Base-by-base conservation (phyloP, 2,113 vertebrate species). In the Chloroceryle aenea region DNA sequence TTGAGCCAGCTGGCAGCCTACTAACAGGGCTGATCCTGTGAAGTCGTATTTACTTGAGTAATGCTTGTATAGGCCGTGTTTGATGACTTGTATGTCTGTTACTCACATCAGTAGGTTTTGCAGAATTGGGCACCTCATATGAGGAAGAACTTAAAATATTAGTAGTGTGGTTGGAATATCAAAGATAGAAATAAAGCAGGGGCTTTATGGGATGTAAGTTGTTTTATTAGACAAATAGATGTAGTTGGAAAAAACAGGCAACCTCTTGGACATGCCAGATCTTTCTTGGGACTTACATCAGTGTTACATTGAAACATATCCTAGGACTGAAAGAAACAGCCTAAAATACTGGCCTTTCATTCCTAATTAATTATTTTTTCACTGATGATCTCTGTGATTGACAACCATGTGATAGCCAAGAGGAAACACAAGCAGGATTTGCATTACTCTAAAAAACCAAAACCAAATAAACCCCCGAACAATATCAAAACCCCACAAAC, bases 331-430 rank as follows among this genome's bases (percentile, higher is more conserved):
- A 27, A 67, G 47, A 59, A 94, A 71, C 45, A 63, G 30, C n/a
- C 13, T 55, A 50, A 61, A 73, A 55, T 89, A 80, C 18, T 79
- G 18, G 67, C 38, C 73, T 95, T 97, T 93, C 82, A 42, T 87
- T 96, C 93, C n/a, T 66, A 84, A 73, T 83, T 90, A 90, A 40
- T 77, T 92, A 50, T 76, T 55, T 81, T 91, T 91, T 21, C 55
- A 34, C 25, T 55, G 76, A 78, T 34, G 59, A 40, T 71, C 91
- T 95, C 83, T 93, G 74, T 92, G 91, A 88, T 87, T 89, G 73
- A 89, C 69, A 95, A 42, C 34, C n/a, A 47, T 25, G 11, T 87
- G 90, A 67, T 84, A 34, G 64, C 52, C 47, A 90, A 71, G 74
- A 94, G 53, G 71, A 26, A 85, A 85, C 95, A 89, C 23, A 96